phyloP scores from a whole-genome alignment of 1,140 invertebrate genomes.

The Neodiprion virginianus region DNA sequence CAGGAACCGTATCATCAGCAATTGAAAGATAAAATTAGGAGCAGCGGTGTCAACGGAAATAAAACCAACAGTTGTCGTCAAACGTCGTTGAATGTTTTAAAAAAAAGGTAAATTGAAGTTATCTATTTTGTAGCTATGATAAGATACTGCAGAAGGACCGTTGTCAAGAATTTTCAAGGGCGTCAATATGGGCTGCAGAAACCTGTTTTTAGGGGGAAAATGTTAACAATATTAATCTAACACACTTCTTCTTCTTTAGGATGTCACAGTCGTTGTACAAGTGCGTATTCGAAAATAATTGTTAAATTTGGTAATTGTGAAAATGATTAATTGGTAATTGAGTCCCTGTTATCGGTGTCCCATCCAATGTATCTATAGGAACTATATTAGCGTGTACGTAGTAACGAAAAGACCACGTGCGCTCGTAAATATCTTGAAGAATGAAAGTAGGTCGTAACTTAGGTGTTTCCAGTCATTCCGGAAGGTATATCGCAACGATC shows the following conservation, averaged over 20 bases:
- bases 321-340: too few relatives aligned
- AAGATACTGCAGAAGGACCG: background rate
- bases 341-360: too few relatives aligned
- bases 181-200: too few relatives aligned
- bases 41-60: background rate
- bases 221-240: too few relatives aligned
- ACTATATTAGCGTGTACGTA: too few relatives aligned
- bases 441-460: constrained; percentile 19
- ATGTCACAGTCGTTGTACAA: background rate
- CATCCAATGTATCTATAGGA: too few relatives aligned
- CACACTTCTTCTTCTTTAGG: background rate
- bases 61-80: background rate
- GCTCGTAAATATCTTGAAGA: background rate
- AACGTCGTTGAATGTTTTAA: background rate
- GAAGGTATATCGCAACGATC: background rate
- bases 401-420: background rate
- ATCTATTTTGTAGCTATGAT: too few relatives aligned
- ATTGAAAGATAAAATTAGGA: background rate
- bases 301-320: too few relatives aligned
- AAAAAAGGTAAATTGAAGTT: background rate
- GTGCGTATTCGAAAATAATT: too few relatives aligned
- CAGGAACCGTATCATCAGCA: constrained; percentile 14
- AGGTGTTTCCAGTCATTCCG: constrained; percentile 19
- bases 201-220: too few relatives aligned
- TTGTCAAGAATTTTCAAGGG: constrained; percentile 12